Conservation (phyloP, 2,113 vertebrate species). For the Talpa occidentalis region DNA sequence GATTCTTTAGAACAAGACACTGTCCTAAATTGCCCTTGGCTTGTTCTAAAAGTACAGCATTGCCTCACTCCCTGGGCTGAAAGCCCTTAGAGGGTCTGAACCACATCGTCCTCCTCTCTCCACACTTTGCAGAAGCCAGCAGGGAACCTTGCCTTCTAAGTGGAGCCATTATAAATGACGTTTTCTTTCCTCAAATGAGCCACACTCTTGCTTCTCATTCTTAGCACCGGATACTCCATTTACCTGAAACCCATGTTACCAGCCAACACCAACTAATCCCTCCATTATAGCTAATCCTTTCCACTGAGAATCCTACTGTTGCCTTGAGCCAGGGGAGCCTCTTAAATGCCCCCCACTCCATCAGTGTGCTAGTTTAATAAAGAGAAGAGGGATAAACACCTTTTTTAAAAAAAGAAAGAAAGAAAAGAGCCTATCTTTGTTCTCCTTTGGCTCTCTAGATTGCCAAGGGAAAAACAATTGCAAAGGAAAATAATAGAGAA, state of each 20-base stretch:
- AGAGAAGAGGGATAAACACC: neutral
- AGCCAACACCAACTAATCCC: neutral
- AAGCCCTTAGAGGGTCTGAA: neutral
- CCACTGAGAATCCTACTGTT: neutral
- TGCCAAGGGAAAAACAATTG: neutral
- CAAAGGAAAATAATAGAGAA: slow-evolving; percentile 21
- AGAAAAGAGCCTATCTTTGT: neutral
- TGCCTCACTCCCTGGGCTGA: neutral
- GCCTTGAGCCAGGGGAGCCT: neutral
- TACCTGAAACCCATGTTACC: neutral
- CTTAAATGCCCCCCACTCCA: neutral
- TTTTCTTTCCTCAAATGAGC: neutral
- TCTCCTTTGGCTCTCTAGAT: neutral
- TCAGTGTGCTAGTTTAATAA: neutral
- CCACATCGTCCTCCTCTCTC: neutral
- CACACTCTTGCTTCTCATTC: neutral
- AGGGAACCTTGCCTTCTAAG: neutral
- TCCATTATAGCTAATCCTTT: neutral
- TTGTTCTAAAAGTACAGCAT: neutral
- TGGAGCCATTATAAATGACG: neutral
- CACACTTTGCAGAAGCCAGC: neutral
- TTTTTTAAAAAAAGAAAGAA: neutral
- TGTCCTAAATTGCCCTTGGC: neutral
- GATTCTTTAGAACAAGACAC: neutral
- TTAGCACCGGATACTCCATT: neutral